Base-by-base conservation (phyloP, 2,888 invertebrate species). In the Andrena praecox region DNA sequence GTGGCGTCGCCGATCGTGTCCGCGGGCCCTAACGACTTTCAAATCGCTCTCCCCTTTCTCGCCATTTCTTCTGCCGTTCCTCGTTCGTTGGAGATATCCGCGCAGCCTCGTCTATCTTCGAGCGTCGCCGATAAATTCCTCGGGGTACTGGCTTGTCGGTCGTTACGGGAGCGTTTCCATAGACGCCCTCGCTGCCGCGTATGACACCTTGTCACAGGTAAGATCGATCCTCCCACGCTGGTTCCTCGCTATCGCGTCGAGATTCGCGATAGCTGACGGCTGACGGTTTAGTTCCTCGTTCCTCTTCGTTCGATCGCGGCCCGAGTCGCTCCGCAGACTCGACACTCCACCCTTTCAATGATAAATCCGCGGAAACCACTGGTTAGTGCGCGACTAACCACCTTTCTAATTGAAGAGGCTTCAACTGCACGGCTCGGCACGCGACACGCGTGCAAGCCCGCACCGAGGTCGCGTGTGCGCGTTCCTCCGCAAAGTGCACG, bases 401-500 rank as follows among this genome's bases (percentile, higher is more conserved):
- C 59, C 62, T 33, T 24, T 20, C 31, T 80, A 80, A 86, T 84
- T 59, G 77, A 77, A 59, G 68, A 52, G 60, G 54, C 62, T 71
- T n/a, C 27, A 33, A 69, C 33, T 67, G 67, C 70, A 70, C 29
- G 52, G 72, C 31, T 42, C 66, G 86, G 85, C 88, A 87, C 87
- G 87, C 87, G 87, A 83, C 84, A 80, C 71, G 68, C 72, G 73
- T 60, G 66, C 80, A 80, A 50, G 35, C 70, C 33, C 62, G 71
- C 60, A 71, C 60, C 67, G 72, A 31, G 35, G 59, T 63, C 42
- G 74, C 72, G 52, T 56, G 48, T 29, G 56, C 56, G 70, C 52
- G 86, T 82, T 84, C 80, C 85, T 79, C 69, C 62, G 62, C 66
- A 68, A 80, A 80, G 80, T 75, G n/a, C 77, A 70, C 79, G 77